Evolutionary conservation across 2,888 invertebrate genomes (phyloP), one percentile per base, ranked within the genome.

Genomic region (Chrysotoxum bicinctum): DNA sequence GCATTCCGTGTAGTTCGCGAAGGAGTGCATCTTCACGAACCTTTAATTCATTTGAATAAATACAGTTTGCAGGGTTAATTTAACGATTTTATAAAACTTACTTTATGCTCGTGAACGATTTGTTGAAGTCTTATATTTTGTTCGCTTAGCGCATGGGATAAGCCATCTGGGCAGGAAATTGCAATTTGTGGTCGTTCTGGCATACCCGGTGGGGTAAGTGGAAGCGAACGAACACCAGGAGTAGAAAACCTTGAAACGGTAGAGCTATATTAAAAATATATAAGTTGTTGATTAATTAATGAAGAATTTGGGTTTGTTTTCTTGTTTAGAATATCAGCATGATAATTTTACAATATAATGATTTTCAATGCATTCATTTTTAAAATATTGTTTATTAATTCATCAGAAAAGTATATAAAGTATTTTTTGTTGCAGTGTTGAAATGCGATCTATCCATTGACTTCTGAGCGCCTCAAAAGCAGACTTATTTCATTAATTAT

Each of bases 31-130:
- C 96, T 87, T 97, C 96, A 89, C 95, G 95, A 91, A 94, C 93
- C 97, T 97, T 16, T 1, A 87, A 89, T 81, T 86, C 87, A 76
- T 32, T 62, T 48, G 10, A 48, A n/a, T 64, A 35, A 73, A 16
- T 37, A 50, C 26, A 1, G 10, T 21, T 12, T 50, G 50, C 21
- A 48, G 3, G 1, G 4, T 5, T 1, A 50, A 14, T 7, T 26
- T n/a, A 16, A 30, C 16, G 8, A 43, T 16, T 6, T 9, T 35
- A 37, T 23, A 54, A 16, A 8, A 88, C 89, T 89, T 90, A 96
- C 97, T 94, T 95, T 95, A 90, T 96, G 95, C 88, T 96, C 95
- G 77, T 95, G 93, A 88, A 97, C 95, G 89, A 98, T 96, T 92
- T 97, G 96, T 90, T 95, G 95, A 89, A 98, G 93, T 87, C 97